Evolutionary conservation across 1,140 invertebrate genomes (phyloP).

Genomic region (Drepana arcuata): DNA sequence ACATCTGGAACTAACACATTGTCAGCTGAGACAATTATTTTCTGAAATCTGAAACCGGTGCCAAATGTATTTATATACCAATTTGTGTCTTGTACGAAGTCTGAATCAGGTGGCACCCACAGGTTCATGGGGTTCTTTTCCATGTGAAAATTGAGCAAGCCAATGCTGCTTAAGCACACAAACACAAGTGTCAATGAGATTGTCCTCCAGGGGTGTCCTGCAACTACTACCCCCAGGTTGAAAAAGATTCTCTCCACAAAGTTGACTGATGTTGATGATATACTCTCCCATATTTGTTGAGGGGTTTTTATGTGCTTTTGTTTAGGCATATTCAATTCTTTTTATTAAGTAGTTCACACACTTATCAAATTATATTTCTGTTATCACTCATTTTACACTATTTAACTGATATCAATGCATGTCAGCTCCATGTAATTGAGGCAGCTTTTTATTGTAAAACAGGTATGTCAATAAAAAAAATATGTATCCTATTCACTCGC

Average conservation of each 20-base stretch:
- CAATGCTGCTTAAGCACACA: conserved; percentile 68
- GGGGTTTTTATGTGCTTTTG: conserved; percentile 40
- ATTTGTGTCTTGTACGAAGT: conserved; percentile 78
- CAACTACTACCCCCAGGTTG: conserved; percentile 67
- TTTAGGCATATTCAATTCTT: conserved; percentile 52
- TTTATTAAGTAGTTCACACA: no score
- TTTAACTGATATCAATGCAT: no score
- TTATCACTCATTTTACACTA: no score
- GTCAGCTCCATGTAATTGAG: no score
- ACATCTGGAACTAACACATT: conserved; percentile 77
- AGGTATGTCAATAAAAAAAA: no score
- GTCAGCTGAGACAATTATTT: conserved; percentile 75
- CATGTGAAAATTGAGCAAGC: conserved; percentile 74
- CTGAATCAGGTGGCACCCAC: conserved; percentile 80
- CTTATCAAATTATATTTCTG: no score
- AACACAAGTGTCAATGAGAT: conserved; percentile 70
- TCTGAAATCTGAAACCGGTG: conserved; percentile 75
- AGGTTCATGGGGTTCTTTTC: conserved; percentile 81
- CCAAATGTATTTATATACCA: conserved; percentile 81
- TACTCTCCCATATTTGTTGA: conserved; percentile 55
- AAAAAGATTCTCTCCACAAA: conserved; percentile 62
- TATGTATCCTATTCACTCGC: no score
- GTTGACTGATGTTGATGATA: conserved; percentile 51
- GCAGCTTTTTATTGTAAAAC: no score
- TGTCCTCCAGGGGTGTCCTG: conserved; percentile 69